Evolutionary conservation across 92 coral and sea anemone genomes (phyloP), one percentile per base, ranked within the genome.

Genomic region (Epizoanthus stellaris): DNA sequence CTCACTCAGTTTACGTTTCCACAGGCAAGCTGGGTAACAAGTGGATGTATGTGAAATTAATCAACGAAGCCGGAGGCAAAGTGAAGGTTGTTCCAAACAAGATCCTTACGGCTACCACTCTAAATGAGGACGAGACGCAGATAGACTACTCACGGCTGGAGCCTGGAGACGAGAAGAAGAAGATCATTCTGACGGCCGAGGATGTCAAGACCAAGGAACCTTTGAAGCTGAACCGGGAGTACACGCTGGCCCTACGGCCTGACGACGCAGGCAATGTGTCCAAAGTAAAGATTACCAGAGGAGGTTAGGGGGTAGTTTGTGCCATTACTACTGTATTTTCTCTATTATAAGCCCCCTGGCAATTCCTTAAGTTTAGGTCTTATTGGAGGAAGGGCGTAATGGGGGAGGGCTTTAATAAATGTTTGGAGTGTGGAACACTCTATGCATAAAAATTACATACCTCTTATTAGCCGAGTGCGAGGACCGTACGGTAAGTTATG

Each of bases 111-210:
- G 70, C 91, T 54, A 87, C 89, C 67, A 90, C 87, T 21, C 84
- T 90, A 13, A 76, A 82, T 19, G 93, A 75, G 53, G 93, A 90
- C 67, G 93, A 90, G 61, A 68, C 90, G 6, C 93, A 90, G 69
- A 89, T 90, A 70, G 90, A 87, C 61, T 90, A 90, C 77, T 89
- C 93, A 9, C 93, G 93, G 34, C 62, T 90, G 84, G 93, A 90
- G 77, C 88, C 93, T 82, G 93, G 93, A 73, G 93, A 90, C 72
- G 93, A 90, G 85, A 86, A 86, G 47, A 87, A 90, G 90, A 90
- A 89, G 60, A 90, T 90, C 65, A 88, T 90, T n/a, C 85, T 90
- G 62, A 82, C 74, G 56, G 93, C 93, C 16, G 80, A 62, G 45
- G 88, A 87, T 66, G 82, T 76, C 17, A 90, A 76, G 73, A 90